Evolutionary conservation across 2,888 invertebrate species (phyloP), one percentile per base, ranked within the genome.

Genomic region (Eurytoma adleriae): DNA sequence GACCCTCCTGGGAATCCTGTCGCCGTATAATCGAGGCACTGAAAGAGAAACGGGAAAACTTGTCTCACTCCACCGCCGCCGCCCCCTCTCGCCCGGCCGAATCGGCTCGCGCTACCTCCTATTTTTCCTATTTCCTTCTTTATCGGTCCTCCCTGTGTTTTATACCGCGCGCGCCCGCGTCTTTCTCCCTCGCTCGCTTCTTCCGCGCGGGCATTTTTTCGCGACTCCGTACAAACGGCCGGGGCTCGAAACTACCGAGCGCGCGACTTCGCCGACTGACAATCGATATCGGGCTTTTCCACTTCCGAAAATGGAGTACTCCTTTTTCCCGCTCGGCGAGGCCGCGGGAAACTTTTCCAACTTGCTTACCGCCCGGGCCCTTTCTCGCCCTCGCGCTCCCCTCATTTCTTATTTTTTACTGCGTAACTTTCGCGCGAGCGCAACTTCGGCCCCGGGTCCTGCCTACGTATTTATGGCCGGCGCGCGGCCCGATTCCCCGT

Each of bases 11-110:
- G 93, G 92, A 82, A 94, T 92, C 85, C 90, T 91, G 85, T 93
- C 92, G 50, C 94, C 94, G 90, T 91, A 93, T 68, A 93, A 87
- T 86, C 91, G 91, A 7, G 94, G 94, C 85, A 91, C 94, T 94
- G 88, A 72, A 85, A 82, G 57, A 81, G 70, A 73, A 83, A 83
- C 66, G 52, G 30, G 10, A 18, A 73, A 79, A 80, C 54, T 75
- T 70, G 75, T 66, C 68, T 54, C 24, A 54, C 16, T 50, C 27
- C 0, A n/a, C 54, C 48, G 56, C 24, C 30, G 16, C 40, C 52
- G 50, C 14, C 50, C 24, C 40, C 5, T 20, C 50, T 1, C 59
- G 24, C 48, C 27, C 20, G 27, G 16, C 56, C 20, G 20, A 4
- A 50, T 50, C 50, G n/a, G 13, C 24, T 50, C 68, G 30, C 40